These are phyloP conservation scores for Xiphorhynchus elegans DNA, from an alignment of 2,113 vertebrate genomes.

Conservation along the genomic window DNA sequence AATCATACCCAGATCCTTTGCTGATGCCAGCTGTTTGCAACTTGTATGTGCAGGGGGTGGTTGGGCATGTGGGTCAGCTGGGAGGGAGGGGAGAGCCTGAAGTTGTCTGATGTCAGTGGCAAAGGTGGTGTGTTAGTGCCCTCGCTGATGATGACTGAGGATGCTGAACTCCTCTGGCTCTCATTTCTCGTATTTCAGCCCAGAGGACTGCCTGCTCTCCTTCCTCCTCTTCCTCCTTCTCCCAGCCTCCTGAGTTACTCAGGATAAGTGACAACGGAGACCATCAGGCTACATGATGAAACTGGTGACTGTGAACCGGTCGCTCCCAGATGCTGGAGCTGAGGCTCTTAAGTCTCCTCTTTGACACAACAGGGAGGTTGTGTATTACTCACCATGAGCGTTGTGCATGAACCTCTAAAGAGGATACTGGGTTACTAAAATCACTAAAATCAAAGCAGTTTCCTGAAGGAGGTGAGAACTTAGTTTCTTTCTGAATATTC, in stretches of 20 bases:
- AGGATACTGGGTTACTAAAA: not conserved
- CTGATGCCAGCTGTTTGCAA: not conserved
- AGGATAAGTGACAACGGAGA: not conserved
- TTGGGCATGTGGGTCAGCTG: not conserved
- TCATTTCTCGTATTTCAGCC: not conserved
- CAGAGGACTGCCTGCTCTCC: not conserved
- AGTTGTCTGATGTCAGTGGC: fast-evolving
- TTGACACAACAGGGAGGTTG: not conserved
- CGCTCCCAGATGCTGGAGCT: not conserved
- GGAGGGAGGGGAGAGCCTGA: not conserved
- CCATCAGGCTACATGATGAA: not conserved
- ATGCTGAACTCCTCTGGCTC: not conserved
- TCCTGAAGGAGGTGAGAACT: not conserved
- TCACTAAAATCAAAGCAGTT: not conserved
- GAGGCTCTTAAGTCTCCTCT: not conserved
- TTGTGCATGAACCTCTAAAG: not conserved
- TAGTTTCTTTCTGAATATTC: not conserved
- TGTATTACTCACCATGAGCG: not conserved
- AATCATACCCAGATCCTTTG: not conserved
- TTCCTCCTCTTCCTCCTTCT: not conserved
- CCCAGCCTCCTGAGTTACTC: not conserved
- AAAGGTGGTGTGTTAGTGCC: not conserved
- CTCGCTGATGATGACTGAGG: fast-evolving
- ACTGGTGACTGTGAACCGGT: not conserved
- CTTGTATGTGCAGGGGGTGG: not conserved